phyloP scores from a whole-genome alignment of 23 tunicate genomes.

The Clavelina lepadiformis region DNA sequence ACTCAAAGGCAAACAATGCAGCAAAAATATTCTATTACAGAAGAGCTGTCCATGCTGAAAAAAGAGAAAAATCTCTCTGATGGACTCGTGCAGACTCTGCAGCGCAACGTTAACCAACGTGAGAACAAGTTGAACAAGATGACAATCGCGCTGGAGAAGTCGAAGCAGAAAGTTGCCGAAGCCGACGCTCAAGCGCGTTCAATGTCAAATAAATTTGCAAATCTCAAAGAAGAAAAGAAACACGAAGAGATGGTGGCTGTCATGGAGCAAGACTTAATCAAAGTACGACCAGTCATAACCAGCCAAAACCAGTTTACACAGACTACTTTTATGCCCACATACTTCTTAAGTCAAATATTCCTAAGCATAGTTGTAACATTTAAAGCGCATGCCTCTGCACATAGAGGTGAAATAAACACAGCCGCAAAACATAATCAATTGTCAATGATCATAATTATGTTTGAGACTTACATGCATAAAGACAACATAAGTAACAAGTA shows the following conservation, averaged over 20 bases:
- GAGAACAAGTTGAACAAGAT: conserved; percentile 36
- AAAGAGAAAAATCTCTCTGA: conserved; percentile 33
- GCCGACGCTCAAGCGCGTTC: conserved; percentile 42
- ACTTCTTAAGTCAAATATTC: too few relatives aligned
- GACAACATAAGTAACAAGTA: too few relatives aligned
- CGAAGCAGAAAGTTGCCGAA: conserved; percentile 28
- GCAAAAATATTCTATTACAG: conserved; percentile 18
- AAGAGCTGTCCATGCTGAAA: conserved; percentile 18
- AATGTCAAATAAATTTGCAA: conserved; percentile 66
- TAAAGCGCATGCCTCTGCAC: too few relatives aligned
- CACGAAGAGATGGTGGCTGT: conserved; percentile 58
- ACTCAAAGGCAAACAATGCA: too few relatives aligned
- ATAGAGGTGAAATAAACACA: too few relatives aligned
- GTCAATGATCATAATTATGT: too few relatives aligned
- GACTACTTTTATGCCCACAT: too few relatives aligned
- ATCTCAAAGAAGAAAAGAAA: conserved; percentile 62
- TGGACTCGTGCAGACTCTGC: conserved; percentile 45
- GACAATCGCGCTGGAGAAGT: conserved; percentile 36
- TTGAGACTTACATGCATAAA: too few relatives aligned
- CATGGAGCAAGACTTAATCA: conserved; percentile 43
- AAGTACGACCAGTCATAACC: conserved; percentile 7
- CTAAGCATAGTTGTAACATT: too few relatives aligned
- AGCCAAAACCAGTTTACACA: too few relatives aligned
- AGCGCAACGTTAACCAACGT: conserved; percentile 22
- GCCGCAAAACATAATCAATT: too few relatives aligned